Evolutionary conservation across 2,888 invertebrate species (phyloP), one percentile per base, ranked within the genome.

Genomic region (Stenchaetothrips biformis): DNA sequence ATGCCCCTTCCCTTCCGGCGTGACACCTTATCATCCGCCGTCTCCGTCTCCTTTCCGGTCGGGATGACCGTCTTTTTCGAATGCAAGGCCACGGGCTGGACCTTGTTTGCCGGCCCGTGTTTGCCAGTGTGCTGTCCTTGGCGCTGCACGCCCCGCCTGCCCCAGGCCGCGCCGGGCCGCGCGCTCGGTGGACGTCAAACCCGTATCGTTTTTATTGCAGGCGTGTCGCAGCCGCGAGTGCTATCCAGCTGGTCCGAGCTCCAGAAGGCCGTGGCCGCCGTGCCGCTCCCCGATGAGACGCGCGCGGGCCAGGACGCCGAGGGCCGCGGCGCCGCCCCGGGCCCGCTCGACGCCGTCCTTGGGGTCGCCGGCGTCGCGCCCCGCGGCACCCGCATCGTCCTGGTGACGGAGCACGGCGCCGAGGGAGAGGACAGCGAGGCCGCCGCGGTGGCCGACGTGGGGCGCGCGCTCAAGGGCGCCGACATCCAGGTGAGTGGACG

Each of bases 191-290:
- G 37, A 2, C 37, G 37, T 37, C 2, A 37, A 37, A 37, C 37
- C 37, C 4, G 2, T 37, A 37, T 37, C 37, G 37, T 37, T 37
- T 37, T 37, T 37, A 37, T 37, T 37, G 87, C 77, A 86, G 81
- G 79, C 59, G 82, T 80, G 11, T 80, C 79, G 7, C 86, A 0
- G 82, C 86, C 6, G 84, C 83, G 80, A 83, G 83, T 0, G 85
- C 86, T 87, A 80, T 84, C 85, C 8, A 86, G 87, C 0, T 88
- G 89, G 0, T 83, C 87, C 0, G 88, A 88, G 16, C 87, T 88
- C 0, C 80, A 89, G 9, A 86, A 88, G 0, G 89, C 88, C 78
- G 85, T 89, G 0, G 84, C 88, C 0, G 83, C 87, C 0, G 88
- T 88, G 80, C 88, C 88, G 86, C 88, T 88, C 53, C 53, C 37